These are phyloP conservation scores for Ctenodactylus gundi DNA, from an alignment of 2,113 vertebrate species.

Conservation along the genomic window DNA sequence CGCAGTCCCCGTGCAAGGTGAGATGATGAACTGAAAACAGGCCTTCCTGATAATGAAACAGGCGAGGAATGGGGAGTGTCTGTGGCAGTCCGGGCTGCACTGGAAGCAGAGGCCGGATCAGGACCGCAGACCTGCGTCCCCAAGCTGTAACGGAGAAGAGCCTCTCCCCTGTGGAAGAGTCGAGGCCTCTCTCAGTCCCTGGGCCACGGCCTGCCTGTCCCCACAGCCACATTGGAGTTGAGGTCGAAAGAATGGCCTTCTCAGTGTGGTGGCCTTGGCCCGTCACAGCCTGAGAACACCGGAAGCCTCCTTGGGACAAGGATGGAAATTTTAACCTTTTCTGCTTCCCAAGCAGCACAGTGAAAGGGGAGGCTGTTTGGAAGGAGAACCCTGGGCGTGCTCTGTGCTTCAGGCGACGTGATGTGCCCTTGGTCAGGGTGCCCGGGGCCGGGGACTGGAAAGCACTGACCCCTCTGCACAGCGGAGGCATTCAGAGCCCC, in stretches of 20 bases:
- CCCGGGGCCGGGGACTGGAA: background rate
- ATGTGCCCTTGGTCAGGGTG: background rate
- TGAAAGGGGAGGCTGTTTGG: constrained; percentile 20
- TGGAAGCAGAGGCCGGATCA: background rate
- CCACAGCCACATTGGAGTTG: rapidly evolving
- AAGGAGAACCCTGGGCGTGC: background rate
- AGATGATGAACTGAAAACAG: background rate
- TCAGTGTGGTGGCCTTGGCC: background rate
- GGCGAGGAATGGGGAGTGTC: background rate
- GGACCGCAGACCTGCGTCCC: background rate
- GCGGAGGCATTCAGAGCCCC: background rate
- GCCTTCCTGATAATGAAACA: rapidly evolving
- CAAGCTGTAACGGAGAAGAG: background rate
- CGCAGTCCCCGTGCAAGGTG: background rate
- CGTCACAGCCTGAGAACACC: background rate
- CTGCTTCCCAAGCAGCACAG: background rate
- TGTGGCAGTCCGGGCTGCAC: background rate
- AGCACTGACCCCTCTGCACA: background rate
- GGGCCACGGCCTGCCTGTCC: background rate
- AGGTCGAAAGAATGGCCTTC: background rate
- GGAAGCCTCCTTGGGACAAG: background rate
- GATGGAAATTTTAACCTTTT: constrained; percentile 14
- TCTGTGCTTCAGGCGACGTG: background rate
- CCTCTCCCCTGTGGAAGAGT: background rate
- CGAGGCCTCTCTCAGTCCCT: background rate